Conservation (phyloP, 53 echinoderm and acorn worm genomes). For the Holothuria leucospilota region DNA sequence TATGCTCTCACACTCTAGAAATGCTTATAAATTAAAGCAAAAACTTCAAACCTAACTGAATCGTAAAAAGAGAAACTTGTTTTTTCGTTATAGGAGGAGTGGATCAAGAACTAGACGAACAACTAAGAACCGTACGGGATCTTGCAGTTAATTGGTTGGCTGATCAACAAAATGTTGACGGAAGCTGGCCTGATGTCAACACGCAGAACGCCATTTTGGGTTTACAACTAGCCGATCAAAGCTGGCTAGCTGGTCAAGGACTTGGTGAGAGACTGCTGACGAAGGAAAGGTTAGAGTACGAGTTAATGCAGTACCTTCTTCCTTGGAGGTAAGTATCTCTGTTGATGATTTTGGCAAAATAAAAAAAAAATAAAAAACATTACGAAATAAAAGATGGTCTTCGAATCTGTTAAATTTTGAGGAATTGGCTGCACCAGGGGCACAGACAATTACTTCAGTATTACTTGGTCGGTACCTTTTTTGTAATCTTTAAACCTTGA, state of each 20-base stretch:
- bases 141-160: slow-evolving; percentile 9
- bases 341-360: no score
- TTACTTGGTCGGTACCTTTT: no score
- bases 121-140: background rate
- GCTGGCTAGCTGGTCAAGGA: background rate
- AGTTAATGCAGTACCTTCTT: slow-evolving; percentile 30
- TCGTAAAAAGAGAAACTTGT: no score
- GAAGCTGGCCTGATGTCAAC: slow-evolving; percentile 24
- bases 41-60: no score
- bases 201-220: slow-evolving; percentile 41
- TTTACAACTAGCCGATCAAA: slow-evolving; percentile 10
- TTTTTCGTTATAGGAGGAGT: background rate
- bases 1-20: no score
- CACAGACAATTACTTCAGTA: no score
- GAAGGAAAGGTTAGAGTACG: slow-evolving; percentile 19
- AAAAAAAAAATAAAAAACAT: no score
- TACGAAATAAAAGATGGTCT: no score
- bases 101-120: background rate
- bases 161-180: slow-evolving; percentile 19
- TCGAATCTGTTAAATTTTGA: no score
- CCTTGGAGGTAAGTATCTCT: slow-evolving; percentile 13
- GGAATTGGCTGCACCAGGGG: no score
- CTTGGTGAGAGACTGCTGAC: slow-evolving; percentile 6
- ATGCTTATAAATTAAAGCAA: no score
- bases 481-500: no score